Base-by-base conservation (phyloP, 2,888 invertebrate genomes). In the Tigriopus californicus region DNA sequence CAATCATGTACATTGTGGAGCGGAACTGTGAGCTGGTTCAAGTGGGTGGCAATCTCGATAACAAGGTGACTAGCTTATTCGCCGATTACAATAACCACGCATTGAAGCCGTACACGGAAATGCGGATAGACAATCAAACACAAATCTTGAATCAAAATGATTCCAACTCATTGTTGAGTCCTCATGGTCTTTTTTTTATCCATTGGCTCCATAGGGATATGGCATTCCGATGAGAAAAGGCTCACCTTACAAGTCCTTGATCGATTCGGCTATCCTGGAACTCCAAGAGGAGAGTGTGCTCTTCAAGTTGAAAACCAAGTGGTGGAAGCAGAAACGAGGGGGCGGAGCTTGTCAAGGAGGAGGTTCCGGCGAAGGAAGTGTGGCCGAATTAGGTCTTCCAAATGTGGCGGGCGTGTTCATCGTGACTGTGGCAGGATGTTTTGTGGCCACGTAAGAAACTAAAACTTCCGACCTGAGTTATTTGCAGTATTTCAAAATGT, bases 261-360 rank as follows among this genome's bases (percentile, higher is more conserved):
- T 72, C 15, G 70, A 70, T 2, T 69, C 70, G 61, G 71, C 71
- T 22, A 74, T 76, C n/a, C 66, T 74, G 51, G 68, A 70, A 60
- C 67, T 76, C 40, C 74, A 75, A 66, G 75, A 76, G 63, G 69
- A 68, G 53, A 74, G 74, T 11, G 66, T 68, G 12, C 69, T 76
- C 49, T 72, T 73, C 60, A 69, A 70, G 64, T 65, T 75, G 60
- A 74, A 74, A 64, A 71, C 72, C 62, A 72, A 71, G 58, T 76
- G 75, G 75, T 76, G 75, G 75, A 69, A 69, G 62, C 66, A 68
- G 61, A 65, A 65, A 52, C 52, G 66, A 22, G 69, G 68, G 20
- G 69, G 68, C 22, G 67, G 68, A 20, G 57, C 57, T 13, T 57
- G 57, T 57, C 44, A 18, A 22, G 22, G 5, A 63, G 11, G 61